phyloP scores from a whole-genome alignment of 2,113 vertebrate species.

The Hypomesus transpacificus region DNA sequence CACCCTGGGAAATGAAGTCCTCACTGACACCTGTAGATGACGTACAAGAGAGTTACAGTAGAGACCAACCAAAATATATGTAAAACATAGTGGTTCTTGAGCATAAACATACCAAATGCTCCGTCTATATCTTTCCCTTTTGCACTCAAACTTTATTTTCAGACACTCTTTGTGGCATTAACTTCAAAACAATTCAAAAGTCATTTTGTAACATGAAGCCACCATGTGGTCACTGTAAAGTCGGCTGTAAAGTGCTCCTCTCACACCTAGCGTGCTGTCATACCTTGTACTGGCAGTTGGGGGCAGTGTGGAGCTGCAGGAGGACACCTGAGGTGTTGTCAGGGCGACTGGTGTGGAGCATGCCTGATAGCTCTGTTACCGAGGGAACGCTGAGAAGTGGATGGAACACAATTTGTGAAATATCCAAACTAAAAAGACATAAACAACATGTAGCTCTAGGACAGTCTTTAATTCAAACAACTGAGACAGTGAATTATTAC shows the following conservation, averaged over 20 bases:
- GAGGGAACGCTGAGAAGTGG: constrained; percentile 74
- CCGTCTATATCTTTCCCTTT: too few relatives aligned
- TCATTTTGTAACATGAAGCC: too few relatives aligned
- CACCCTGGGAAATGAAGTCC: constrained; percentile 83
- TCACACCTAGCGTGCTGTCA: too few relatives aligned
- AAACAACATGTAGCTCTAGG: background rate
- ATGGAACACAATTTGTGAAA: background rate
- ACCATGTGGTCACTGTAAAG: too few relatives aligned
- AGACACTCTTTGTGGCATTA: too few relatives aligned
- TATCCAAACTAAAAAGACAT: background rate
- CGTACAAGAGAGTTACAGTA: constrained; percentile 18
- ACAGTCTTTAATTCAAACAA: background rate
- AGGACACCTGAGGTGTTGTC: constrained; percentile 73
- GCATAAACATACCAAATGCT: too few relatives aligned
- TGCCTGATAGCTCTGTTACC: constrained; percentile 83
- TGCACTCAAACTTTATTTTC: too few relatives aligned
- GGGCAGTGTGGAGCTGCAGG: constrained; percentile 86
- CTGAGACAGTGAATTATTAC: constrained; percentile 56
- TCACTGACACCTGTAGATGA: constrained; percentile 77
- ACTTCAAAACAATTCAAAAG: too few relatives aligned
- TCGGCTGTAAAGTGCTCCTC: too few relatives aligned
- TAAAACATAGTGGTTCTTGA: background rate
- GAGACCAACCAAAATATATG: background rate
- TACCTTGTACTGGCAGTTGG: constrained; percentile 95
- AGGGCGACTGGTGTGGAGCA: constrained; percentile 83